phyloP scores from a whole-genome alignment of 2,888 invertebrate species.

The Sturmia bella region DNA sequence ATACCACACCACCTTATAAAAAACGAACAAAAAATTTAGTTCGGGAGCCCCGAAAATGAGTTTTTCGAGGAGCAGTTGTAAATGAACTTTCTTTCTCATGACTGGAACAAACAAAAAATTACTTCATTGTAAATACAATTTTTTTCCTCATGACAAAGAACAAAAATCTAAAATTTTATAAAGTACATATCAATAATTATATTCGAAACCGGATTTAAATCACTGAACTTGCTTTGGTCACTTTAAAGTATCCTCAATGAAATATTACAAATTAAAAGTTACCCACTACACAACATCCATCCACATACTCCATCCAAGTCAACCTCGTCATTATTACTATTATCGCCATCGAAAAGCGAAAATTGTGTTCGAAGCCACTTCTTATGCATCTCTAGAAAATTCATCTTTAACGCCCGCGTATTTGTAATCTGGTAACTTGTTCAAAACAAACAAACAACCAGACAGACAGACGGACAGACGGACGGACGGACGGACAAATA shows the following conservation, averaged over 20 bases:
- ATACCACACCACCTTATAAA: too few relatives aligned
- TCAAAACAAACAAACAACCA: slow-evolving; percentile 2
- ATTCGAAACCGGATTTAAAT: too few relatives aligned
- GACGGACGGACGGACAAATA: not conserved
- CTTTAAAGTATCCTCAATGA: slow-evolving; percentile 32
- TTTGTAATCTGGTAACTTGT: slow-evolving; percentile 46
- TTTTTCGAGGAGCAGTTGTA: too few relatives aligned
- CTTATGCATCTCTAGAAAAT: slow-evolving; percentile 44
- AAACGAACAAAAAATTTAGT: too few relatives aligned
- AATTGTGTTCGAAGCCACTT: slow-evolving; percentile 40
- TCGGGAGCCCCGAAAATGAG: too few relatives aligned
- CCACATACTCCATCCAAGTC: slow-evolving; percentile 20
- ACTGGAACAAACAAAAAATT: too few relatives aligned
- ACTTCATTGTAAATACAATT: too few relatives aligned
- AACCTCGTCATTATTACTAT: slow-evolving; percentile 33
- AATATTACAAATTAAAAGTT: slow-evolving; percentile 49
- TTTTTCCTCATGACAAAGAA: too few relatives aligned
- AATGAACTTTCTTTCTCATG: too few relatives aligned
- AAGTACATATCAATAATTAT: too few relatives aligned
- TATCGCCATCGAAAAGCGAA: slow-evolving; percentile 42
- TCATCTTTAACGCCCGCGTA: slow-evolving; percentile 68
- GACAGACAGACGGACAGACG: slow-evolving; percentile 4
- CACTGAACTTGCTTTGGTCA: slow-evolving; percentile 21
- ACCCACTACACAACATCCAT: slow-evolving; percentile 30
- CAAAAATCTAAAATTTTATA: too few relatives aligned